phyloP scores from a whole-genome alignment of 2,797 vertebrate species.

The Acrossocheilus fasciatus region DNA sequence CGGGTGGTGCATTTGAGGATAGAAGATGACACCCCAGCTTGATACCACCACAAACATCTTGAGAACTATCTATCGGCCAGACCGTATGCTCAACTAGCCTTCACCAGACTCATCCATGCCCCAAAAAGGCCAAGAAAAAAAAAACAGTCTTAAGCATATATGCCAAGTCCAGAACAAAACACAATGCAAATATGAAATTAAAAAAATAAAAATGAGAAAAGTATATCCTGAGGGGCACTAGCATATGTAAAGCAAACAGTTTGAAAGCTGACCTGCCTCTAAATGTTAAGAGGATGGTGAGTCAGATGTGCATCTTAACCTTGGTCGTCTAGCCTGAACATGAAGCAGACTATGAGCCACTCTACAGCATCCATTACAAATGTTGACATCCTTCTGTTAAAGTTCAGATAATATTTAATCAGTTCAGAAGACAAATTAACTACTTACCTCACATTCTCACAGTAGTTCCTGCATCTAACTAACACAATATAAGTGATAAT shows the following conservation, averaged over 20 bases:
- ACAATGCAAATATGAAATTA: background rate
- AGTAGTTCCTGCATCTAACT: background rate
- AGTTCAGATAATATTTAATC: background rate
- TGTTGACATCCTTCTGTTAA: slow-evolving; percentile 39
- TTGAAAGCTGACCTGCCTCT: slow-evolving; percentile 69
- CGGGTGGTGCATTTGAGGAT: background rate
- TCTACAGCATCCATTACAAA: slow-evolving; percentile 68
- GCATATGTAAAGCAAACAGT: slow-evolving; percentile 67
- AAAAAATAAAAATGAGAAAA: background rate
- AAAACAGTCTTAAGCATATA: background rate
- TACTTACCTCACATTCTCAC: background rate
- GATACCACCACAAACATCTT: background rate
- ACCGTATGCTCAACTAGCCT: background rate
- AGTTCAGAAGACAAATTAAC: background rate
- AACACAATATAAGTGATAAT: background rate
- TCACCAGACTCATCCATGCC: background rate
- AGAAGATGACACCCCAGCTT: background rate
- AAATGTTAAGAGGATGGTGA: slow-evolving; percentile 71
- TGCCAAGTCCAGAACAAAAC: background rate
- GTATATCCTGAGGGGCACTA: slow-evolving; percentile 53
- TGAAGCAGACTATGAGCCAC: slow-evolving; percentile 61
- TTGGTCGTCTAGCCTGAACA: slow-evolving; percentile 48
- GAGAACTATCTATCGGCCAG: background rate
- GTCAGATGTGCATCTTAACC: slow-evolving; percentile 23
- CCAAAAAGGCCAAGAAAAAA: slow-evolving; percentile 5